Evolutionary conservation across 1,140 invertebrate genomes (phyloP).

Genomic region (Macrobrachium nipponense): DNA sequence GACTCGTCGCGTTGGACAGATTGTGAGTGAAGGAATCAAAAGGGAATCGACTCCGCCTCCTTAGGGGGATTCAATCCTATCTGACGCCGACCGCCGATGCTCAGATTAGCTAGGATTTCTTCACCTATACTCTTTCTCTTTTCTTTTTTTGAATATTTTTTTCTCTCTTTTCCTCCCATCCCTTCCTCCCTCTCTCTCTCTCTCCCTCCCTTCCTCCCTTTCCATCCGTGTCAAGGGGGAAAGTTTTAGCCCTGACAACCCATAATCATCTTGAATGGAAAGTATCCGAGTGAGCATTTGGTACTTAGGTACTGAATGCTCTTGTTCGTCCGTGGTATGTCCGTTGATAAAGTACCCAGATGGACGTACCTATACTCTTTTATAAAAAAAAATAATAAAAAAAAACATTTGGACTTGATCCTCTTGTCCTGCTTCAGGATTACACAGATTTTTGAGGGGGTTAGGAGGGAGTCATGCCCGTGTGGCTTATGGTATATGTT

Average conservation of each 20-base stretch:
- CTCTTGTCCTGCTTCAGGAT: no score
- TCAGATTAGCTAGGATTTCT: conserved; percentile 61
- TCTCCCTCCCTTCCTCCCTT: neutral
- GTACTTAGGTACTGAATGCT: neutral
- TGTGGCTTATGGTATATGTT: no score
- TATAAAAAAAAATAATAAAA: no score
- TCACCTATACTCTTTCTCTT: conserved; percentile 58
- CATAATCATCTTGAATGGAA: conserved; percentile 56
- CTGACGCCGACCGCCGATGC: conserved; percentile 56
- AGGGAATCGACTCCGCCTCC: conserved; percentile 53
- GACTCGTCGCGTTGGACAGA: conserved; percentile 28
- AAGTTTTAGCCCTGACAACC: conserved; percentile 53
- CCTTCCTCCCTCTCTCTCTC: no score
- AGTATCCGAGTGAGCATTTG: conserved; percentile 52
- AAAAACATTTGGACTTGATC: no score
- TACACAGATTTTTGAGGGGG: no score
- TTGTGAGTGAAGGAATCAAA: conserved; percentile 53
- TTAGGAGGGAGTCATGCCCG: no score
- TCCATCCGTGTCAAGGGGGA: conserved; percentile 21
- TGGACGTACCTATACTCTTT: neutral
- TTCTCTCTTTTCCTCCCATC: no score
- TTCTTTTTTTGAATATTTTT: neutral
- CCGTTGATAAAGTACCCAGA: conserved; percentile 20
- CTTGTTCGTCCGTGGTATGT: conserved; percentile 31
- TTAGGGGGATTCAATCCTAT: conserved; percentile 55